Percentiles rank a stretch among this genome's conserved stretches.
Evolutionary conservation across 2,888 invertebrate genomes (phyloP).

Genomic region (Netelia inedita): DNA sequence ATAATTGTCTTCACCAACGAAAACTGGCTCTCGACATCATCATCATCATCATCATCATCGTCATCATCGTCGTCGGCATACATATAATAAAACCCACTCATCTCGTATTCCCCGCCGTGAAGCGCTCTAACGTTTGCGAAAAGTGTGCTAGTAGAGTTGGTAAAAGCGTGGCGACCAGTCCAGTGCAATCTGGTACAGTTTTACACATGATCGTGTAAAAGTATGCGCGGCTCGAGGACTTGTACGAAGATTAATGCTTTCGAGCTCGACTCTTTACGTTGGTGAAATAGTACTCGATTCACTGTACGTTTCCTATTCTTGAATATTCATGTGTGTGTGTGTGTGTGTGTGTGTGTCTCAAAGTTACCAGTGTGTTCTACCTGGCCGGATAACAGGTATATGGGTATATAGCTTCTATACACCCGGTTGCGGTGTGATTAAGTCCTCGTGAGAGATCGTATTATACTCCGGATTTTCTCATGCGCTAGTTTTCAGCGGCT

Average conservation of each 20-base stretch:
- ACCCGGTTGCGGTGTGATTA: constrained; percentile 69
- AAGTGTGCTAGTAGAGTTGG: constrained; percentile 25
- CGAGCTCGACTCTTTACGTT: constrained; percentile 37
- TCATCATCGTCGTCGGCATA: background rate
- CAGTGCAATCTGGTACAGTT: background rate
- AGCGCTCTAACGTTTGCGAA: constrained; percentile 1
- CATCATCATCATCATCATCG: constrained; percentile 17
- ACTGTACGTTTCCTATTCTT: background rate
- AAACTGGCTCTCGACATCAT: constrained; percentile 38
- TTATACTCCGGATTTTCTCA: constrained; percentile 74
- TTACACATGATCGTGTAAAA: constrained; percentile 9
- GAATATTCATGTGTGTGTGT: background rate
- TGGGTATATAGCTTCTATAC: background rate
- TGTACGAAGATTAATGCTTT: constrained; percentile 39
- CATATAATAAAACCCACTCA: background rate
- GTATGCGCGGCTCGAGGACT: background rate
- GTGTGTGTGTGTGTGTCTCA: background rate
- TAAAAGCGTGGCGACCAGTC: background rate
- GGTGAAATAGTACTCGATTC: constrained; percentile 46
- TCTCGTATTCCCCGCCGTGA: background rate
- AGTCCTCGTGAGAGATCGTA: constrained; percentile 75
- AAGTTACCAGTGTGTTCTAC: constrained; percentile 45
- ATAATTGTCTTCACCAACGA: constrained; percentile 40
- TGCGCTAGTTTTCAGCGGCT: constrained; percentile 80
- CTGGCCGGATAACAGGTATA: constrained; percentile 39